phyloP scores from a whole-genome alignment of 2,113 vertebrate genomes.

The Heterotilapia buettikoferi region DNA sequence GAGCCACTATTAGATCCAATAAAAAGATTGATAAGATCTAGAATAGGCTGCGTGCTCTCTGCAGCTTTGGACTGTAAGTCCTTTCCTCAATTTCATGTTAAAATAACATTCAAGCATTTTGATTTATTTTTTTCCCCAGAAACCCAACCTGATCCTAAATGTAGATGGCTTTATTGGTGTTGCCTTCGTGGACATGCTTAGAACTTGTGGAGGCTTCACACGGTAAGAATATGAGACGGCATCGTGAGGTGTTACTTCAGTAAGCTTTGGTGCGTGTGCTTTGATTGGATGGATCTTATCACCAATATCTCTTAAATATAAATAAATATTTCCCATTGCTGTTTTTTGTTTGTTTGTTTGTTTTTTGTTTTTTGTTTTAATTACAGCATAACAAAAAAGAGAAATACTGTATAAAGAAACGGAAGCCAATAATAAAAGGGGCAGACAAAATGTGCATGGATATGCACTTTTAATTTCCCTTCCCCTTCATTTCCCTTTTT shows the following conservation, averaged over 20 bases:
- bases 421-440: not conserved
- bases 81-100: not conserved
- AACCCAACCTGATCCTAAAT: slow-evolving; percentile 97
- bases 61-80: not conserved
- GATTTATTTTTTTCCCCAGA: slow-evolving; percentile 65
- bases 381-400: not conserved
- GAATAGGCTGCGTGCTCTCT: not conserved
- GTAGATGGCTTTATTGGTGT: slow-evolving; percentile 94
- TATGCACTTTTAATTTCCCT: not conserved
- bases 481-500: not conserved
- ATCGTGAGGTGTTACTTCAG: not conserved
- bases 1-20: not conserved
- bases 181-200: slow-evolving; percentile 90
- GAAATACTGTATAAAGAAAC: not conserved
- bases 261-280: not conserved
- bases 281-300: not conserved
- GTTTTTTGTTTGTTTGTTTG: not conserved
- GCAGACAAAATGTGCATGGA: not conserved
- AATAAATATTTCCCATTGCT: not conserved
- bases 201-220: slow-evolving; percentile 93
- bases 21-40: not conserved
- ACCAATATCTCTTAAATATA: not conserved
- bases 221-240: slow-evolving; percentile 63
- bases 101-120: not conserved
- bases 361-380: not conserved